A percentile compares a stretch with the other conserved stretches of the same genome.
phyloP scores from a whole-genome alignment of 1,140 invertebrate species.

The Samia ricini region DNA sequence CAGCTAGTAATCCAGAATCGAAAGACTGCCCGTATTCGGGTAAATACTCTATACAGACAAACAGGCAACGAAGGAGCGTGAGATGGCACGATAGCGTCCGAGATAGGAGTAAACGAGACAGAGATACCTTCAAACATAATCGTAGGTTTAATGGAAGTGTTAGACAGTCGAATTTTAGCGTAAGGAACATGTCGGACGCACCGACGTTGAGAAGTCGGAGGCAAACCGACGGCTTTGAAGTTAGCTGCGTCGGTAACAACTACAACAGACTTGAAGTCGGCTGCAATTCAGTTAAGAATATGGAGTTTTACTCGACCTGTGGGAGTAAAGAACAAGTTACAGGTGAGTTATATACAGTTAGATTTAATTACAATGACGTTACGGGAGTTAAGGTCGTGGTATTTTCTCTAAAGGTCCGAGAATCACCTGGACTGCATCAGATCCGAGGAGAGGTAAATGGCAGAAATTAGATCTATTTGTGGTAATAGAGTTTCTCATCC shows the following conservation, averaged over 20 bases:
- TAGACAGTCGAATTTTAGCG: constrained; percentile 72
- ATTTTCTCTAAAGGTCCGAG: too few relatives aligned
- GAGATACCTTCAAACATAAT: constrained; percentile 52
- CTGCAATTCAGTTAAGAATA: constrained; percentile 83
- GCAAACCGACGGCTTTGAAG: constrained; percentile 50
- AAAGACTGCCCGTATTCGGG: constrained; percentile 85
- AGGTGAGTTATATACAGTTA: constrained; percentile 46
- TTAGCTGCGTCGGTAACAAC: constrained; percentile 53
- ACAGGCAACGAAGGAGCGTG: constrained; percentile 61
- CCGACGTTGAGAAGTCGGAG: constrained; percentile 53
- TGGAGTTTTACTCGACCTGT: constrained; percentile 87
- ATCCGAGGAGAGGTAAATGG: too few relatives aligned
- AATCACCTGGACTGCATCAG: too few relatives aligned
- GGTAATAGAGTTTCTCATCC: too few relatives aligned
- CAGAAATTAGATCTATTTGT: too few relatives aligned
- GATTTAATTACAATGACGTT: too few relatives aligned
- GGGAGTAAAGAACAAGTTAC: constrained; percentile 79
- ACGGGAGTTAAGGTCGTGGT: too few relatives aligned
- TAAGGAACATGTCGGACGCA: constrained; percentile 63
- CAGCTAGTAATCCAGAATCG: constrained; percentile 84
- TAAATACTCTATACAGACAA: constrained; percentile 83
- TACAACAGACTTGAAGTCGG: constrained; percentile 84
- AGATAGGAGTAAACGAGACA: constrained; percentile 44
- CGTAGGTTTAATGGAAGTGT: constrained; percentile 62
- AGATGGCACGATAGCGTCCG: constrained; percentile 32